Evolutionary conservation across 64 coral and sea anemone genomes (phyloP).

Genomic region (Montipora foliosa): DNA sequence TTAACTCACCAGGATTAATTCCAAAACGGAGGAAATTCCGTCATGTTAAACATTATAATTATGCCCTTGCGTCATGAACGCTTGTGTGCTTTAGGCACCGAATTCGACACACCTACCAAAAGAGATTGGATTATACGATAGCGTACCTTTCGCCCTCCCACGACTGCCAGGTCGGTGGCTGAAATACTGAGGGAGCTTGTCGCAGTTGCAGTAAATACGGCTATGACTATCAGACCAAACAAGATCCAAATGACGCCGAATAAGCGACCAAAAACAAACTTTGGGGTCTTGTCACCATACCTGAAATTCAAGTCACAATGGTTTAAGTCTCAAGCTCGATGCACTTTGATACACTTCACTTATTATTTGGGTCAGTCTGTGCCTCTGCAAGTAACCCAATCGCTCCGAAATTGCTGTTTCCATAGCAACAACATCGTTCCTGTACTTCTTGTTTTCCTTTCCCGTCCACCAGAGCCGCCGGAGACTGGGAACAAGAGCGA

Average conservation of each 20-base stretch:
- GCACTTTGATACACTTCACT: no score
- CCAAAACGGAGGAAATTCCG: no score
- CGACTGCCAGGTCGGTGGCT: background rate
- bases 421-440: conserved; percentile 93
- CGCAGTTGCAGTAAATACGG: conserved; percentile 81
- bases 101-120: fast-evolving
- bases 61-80: no score
- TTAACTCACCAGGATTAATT: no score
- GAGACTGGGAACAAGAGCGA: no score
- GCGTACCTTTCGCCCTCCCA: conserved; percentile 35
- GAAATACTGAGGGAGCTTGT: conserved; percentile 65
- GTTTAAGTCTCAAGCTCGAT: no score
- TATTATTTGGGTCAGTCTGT: conserved; percentile 11
- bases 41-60: no score
- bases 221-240: conserved; percentile 69
- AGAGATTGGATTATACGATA: no score
- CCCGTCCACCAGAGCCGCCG: background rate
- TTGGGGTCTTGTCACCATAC: conserved; percentile 87
- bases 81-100: no score
- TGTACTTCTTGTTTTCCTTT: conserved; percentile 95
- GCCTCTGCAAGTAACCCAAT: conserved; percentile 92
- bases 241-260: conserved; percentile 87
- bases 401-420: conserved; percentile 87
- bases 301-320: background rate
- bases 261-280: conserved; percentile 77